phyloP scores from a whole-genome alignment of 2,888 invertebrate species.

The Chirona hameri region DNA sequence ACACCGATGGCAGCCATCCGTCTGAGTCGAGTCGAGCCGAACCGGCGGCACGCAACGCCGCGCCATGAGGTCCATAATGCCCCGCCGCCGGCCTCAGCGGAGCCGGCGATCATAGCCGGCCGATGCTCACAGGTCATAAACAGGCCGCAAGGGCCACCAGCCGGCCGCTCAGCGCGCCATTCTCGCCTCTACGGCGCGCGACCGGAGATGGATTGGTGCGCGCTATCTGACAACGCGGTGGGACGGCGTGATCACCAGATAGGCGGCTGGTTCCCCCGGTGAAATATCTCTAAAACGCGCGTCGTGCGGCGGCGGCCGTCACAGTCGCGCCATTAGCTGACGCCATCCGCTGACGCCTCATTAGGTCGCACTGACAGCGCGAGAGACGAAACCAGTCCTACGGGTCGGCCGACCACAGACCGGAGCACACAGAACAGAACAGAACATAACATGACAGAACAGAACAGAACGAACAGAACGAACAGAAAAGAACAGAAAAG shows the following conservation, averaged over 20 bases:
- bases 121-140: background rate
- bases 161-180: background rate
- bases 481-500: background rate
- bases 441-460: background rate
- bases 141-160: background rate
- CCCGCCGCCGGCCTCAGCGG: background rate
- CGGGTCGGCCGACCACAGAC: background rate
- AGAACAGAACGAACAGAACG: background rate
- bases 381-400: background rate
- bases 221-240: background rate
- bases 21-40: background rate
- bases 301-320: background rate
- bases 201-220: background rate
- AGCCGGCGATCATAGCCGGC: background rate
- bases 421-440: background rate
- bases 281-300: background rate
- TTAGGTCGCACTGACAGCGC: background rate
- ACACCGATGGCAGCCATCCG: too few relatives aligned
- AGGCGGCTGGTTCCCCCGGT: background rate
- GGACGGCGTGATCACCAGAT: background rate
- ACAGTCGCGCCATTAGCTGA: background rate
- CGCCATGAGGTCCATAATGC: background rate
- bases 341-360: background rate
- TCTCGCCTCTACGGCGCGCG: background rate
- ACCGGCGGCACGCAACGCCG: background rate